Conservation (phyloP, 2,113 vertebrate genomes). For the Benitochromis conjunctus region DNA sequence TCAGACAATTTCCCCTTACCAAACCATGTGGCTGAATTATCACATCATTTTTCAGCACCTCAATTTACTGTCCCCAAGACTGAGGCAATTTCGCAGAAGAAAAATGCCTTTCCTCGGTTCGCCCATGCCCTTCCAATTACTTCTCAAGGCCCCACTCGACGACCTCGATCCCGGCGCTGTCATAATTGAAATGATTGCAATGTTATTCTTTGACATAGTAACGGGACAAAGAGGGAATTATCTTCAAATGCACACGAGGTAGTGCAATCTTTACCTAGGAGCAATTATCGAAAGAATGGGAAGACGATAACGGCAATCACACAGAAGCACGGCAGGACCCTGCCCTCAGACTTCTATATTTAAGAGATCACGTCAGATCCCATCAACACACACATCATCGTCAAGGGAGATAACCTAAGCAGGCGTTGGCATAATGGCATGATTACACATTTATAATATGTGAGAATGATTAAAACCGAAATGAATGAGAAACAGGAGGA, state of each 20-base stretch:
- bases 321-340: not conserved
- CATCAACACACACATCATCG: conserved; percentile 22
- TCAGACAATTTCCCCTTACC: conserved; percentile 31
- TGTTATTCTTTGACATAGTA: conserved; percentile 55
- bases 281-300: conserved; percentile 35
- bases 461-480: conserved; percentile 28
- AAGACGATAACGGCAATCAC: not conserved
- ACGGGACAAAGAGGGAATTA: conserved; percentile 36
- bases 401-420: conserved; percentile 21
- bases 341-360: conserved; percentile 21
- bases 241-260: conserved; percentile 40
- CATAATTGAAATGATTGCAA: conserved; percentile 63
- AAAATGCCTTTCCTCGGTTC: conserved; percentile 44
- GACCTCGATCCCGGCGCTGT: conserved; percentile 19
- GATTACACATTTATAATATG: conserved; percentile 48
- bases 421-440: conserved; percentile 24
- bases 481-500: conserved; percentile 27
- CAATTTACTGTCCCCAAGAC: conserved; percentile 65
- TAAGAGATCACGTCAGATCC: conserved; percentile 30
- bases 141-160: conserved; percentile 56
- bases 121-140: conserved; percentile 52
- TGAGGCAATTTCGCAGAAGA: conserved; percentile 56
- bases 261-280: conserved; percentile 33
- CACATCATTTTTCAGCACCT: conserved; percentile 53
- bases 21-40: conserved; percentile 56